Evolutionary conservation across 2,888 invertebrate species (phyloP), one percentile per base, ranked within the genome.

Genomic region (Tenthredo livida): DNA sequence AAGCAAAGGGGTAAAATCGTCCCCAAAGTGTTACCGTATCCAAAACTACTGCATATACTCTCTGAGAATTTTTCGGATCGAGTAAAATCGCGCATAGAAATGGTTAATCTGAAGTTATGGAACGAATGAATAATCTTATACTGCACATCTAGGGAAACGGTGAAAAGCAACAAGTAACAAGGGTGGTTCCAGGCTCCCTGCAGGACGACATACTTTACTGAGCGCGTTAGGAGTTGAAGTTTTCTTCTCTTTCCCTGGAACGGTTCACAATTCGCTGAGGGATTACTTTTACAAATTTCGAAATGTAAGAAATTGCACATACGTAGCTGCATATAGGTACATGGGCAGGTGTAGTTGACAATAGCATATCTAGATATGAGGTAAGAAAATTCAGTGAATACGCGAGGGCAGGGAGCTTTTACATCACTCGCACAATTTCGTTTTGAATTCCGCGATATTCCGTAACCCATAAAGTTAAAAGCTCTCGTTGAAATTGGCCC

Each of bases 141-240:
- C n/a, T 65, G 40, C 40, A 61, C n/a, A n/a, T n/a, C n/a, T n/a
- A 21, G 67, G 17, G 6, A 70, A 83, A 83, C 67, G 83, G 67
- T 25, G 65, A 15, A 43, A 54, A 83, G 83, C 83, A 83, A 83
- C 83, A 83, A 83, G 83, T 83, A 80, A 80, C 58, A 80, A 50
- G 58, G 78, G 58, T 40, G 78, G 78, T 58, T 33, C 1, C 10
- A 21, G 29, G 29, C 21, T 61, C 78, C 58, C 78, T 80, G 40
- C n/a, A n/a, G n/a, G 58, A 40, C 37, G 61, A 80, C 37, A 6
- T n/a, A 33, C n/a, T n/a, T 37, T 40, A 43, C 40, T 0, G 10
- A 4, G 17, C 29, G 17, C 29, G 33, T 67, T 67, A 17, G 17
- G 67, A 67, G 67, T 67, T 54, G 9, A 17, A 77, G 43, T 43